These are phyloP conservation scores for Crotalus horridus DNA, from an alignment of 2,113 vertebrate genomes.

Conservation along the genomic window DNA sequence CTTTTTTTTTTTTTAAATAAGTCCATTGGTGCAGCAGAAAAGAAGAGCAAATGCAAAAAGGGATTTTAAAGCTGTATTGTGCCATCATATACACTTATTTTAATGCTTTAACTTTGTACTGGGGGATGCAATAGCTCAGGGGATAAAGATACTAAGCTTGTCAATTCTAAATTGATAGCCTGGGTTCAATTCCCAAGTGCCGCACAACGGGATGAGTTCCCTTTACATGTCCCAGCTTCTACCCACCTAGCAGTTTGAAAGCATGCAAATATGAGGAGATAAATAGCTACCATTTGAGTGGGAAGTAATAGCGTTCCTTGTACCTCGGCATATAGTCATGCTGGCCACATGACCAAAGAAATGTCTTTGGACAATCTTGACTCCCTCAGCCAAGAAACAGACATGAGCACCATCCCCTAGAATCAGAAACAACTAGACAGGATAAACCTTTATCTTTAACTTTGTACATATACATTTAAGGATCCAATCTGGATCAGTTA, in stretches of 20 bases:
- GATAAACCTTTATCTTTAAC: neutral
- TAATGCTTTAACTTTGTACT: too few species aligned
- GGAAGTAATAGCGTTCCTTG: neutral
- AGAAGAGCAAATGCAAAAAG: too few species aligned
- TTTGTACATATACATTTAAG: neutral
- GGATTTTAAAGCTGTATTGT: too few species aligned
- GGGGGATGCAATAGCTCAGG: too few species aligned
- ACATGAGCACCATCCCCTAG: neutral
- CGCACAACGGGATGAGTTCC: too few species aligned
- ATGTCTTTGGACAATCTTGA: neutral
- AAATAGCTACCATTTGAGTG: neutral
- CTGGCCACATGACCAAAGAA: neutral
- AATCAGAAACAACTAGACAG: neutral
- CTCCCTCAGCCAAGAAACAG: neutral
- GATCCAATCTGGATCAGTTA: neutral
- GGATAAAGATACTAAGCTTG: too few species aligned
- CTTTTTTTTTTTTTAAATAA: too few species aligned
- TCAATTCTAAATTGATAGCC: too few species aligned
- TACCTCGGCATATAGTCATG: neutral
- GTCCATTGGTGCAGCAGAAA: too few species aligned
- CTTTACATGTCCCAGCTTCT: neutral
- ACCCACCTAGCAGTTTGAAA: neutral
- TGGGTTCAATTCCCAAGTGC: too few species aligned
- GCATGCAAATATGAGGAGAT: neutral
- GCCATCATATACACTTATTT: too few species aligned